These are phyloP conservation scores for Mesaphorura yosii DNA, from an alignment of 1,140 invertebrate genomes.

Conservation along the genomic window DNA sequence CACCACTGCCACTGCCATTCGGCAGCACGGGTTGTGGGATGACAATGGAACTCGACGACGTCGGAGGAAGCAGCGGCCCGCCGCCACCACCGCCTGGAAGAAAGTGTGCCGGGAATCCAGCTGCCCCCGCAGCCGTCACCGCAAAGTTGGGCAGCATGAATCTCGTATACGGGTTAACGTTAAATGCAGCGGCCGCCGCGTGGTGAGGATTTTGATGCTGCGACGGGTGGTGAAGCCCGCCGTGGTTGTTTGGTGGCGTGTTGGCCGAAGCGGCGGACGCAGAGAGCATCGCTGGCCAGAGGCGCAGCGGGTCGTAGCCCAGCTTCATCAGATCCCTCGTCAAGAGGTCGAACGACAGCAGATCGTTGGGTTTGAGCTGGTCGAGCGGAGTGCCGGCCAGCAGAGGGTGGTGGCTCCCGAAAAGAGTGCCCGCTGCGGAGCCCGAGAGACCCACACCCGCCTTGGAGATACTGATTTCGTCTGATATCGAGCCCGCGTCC, in stretches of 20 bases:
- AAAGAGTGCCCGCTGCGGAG: too few relatives aligned
- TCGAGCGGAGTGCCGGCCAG: constrained; percentile 31
- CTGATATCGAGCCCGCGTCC: too few relatives aligned
- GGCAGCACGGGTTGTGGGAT: constrained; percentile 12
- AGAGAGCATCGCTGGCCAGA: constrained; percentile 31
- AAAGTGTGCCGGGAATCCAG: constrained; percentile 11
- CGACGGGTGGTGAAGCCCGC: too few relatives aligned
- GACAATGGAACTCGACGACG: constrained; percentile 21
- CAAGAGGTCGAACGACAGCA: constrained; percentile 29
- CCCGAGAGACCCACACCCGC: too few relatives aligned
- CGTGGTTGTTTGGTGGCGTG: constrained; percentile 27
- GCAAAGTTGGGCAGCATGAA: constrained; percentile 30
- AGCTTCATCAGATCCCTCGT: constrained; percentile 30
- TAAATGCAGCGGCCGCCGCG: too few relatives aligned
- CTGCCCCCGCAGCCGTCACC: constrained; percentile 9
- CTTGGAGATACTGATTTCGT: too few relatives aligned
- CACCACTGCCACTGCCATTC: too few relatives aligned
- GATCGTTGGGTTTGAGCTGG: constrained; percentile 29
- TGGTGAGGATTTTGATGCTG: too few relatives aligned
- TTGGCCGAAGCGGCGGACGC: too few relatives aligned
- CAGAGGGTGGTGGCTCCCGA: too few relatives aligned
- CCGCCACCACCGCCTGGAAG: constrained; percentile 3
- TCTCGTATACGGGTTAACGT: constrained; percentile 30
- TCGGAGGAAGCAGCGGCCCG: constrained; percentile 20
- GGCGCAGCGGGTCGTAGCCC: constrained; percentile 29